phyloP scores from a whole-genome alignment of 2,888 invertebrate species.

The Hyposoter didymator region DNA sequence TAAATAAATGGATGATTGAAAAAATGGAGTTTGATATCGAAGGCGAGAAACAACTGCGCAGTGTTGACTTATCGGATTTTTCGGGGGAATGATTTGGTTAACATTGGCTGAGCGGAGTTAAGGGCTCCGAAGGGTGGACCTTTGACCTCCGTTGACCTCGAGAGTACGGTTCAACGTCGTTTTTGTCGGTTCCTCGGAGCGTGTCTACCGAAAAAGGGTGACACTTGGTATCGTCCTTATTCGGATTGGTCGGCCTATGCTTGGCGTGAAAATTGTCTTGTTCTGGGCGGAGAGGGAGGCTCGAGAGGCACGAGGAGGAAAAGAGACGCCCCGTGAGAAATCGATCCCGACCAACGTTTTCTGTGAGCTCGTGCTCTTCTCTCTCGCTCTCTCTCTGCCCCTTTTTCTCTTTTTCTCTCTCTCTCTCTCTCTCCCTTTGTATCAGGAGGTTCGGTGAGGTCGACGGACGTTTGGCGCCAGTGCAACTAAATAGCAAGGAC shows the following conservation, averaged over 20 bases:
- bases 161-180: conserved; percentile 3
- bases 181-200: conserved; percentile 10
- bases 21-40: background rate
- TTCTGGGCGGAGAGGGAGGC: conserved; percentile 21
- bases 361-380: conserved; percentile 18
- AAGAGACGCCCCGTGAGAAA: conserved; percentile 63
- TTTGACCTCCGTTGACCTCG: conserved; percentile 25
- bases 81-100: background rate
- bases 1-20: background rate
- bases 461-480: conserved; percentile 69
- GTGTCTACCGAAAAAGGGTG: conserved; percentile 37
- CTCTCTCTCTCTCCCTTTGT: conserved; percentile 22
- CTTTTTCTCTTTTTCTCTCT: background rate
- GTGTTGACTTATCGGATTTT: background rate
- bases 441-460: conserved; percentile 49
- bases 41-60: background rate
- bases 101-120: background rate
- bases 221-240: conserved; percentile 38
- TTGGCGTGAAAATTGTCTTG: conserved; percentile 59
- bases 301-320: conserved; percentile 28
- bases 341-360: conserved; percentile 63
- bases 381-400: conserved; percentile 15
- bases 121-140: conserved; percentile 2
- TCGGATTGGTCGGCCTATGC: conserved; percentile 27
- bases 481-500: conserved; percentile 68